Base-by-base conservation (phyloP, 2,113 vertebrate genomes). In the Phylloscopus whistleri region DNA sequence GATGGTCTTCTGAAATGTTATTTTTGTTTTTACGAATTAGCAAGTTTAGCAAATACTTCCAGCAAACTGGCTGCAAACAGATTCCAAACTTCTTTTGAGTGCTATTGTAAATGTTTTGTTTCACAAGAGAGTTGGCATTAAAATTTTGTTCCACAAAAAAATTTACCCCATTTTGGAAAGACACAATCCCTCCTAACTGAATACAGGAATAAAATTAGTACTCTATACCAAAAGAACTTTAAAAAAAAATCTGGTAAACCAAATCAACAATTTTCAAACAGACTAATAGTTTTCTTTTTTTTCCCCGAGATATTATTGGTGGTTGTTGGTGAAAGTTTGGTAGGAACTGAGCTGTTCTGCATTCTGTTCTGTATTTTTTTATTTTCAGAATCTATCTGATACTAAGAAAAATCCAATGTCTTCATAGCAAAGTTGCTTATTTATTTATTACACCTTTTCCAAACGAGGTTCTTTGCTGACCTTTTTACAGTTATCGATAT, bases 181-280 rank as follows among this genome's bases (percentile, higher is more conserved):
- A 63, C 3, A 55, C 8, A 55, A 19, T 63, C 21, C 12, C 2
- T 59, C 16, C 48, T 67, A 43, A 55, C 3, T 37, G 24, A 67
- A 62, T 18, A 70, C 2, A 22, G 9, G 9, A 75, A 75, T 63
- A 13, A 48, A 82, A 55, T 11, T 17, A 17, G 13, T 51, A 51
- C 4, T 4, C 7, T n/a, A 16, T 26, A 55, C 1, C 9, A 55
- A 33, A 3, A 24, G 1, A 58, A 63, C 24, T n/a, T 44, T 20
- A 5, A 22, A 43, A n/a, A 59, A 58, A 3, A 43, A 53, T 20
- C 22, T 33, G 13, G 23, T 37, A 23, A 90, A 51, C 7, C 16
- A 60, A 41, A 51, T n/a, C 14, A 86, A 59, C 14, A 58, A 59
- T 63, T 79, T 79, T 37, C 7, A 62, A n/a, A n/a, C 9, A 60